A percentile compares a stretch with the other conserved stretches of the same genome.
phyloP scores from a whole-genome alignment of 1,140 invertebrate genomes.

The Neoseiulus cucumeris region DNA sequence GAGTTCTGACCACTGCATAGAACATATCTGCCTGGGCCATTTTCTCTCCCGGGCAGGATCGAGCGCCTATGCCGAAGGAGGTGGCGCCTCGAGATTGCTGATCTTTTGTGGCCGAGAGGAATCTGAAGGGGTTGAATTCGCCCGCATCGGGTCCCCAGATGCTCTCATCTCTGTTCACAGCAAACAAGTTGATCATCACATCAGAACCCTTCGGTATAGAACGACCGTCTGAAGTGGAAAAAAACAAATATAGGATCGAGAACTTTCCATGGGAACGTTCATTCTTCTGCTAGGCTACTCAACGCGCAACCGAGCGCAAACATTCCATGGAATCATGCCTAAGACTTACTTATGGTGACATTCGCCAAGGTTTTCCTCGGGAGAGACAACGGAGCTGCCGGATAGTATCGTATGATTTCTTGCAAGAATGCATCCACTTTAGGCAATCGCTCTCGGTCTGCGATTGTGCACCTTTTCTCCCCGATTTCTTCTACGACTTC shows the following conservation, averaged over 20 bases:
- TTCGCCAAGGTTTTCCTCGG: neutral
- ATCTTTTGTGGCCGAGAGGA: neutral
- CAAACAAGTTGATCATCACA: conserved; percentile 1
- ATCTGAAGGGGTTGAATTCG: neutral
- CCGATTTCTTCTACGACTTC: neutral
- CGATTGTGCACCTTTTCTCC: neutral
- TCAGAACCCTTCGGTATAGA: neutral
- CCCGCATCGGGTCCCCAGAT: neutral
- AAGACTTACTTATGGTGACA: neutral
- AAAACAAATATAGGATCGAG: too few species aligned
- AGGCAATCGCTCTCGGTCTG: neutral
- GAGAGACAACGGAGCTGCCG: neutral
- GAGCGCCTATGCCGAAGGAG: neutral
- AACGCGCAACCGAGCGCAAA: neutral
- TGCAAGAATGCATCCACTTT: neutral
- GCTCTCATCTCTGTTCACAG: neutral
- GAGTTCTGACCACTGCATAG: neutral
- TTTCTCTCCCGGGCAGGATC: neutral
- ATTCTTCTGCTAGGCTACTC: too few species aligned
- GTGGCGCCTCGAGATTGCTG: neutral
- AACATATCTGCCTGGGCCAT: neutral
- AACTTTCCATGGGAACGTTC: too few species aligned
- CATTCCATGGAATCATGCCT: neutral
- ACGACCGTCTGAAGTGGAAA: neutral
- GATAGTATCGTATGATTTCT: neutral